Base-by-base conservation (phyloP, 2,797 vertebrate genomes). In the Eulemur albifrons region DNA sequence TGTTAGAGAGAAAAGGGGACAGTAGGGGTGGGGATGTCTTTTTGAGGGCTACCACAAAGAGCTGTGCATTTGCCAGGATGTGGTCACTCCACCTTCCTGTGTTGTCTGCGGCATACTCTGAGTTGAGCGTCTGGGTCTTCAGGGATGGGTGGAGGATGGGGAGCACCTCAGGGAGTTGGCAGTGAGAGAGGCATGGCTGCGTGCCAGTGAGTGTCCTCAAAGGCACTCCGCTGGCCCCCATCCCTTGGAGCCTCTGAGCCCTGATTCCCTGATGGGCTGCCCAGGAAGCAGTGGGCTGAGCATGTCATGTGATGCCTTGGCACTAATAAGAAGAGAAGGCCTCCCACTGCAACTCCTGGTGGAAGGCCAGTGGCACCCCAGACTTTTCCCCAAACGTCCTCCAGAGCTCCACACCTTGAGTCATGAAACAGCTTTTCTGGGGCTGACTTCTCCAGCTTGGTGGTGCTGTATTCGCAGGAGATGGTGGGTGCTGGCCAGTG, bases 251-350 rank as follows among this genome's bases (percentile, higher is more conserved):
- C 67, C 82, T 61, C 30, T 35, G 79, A 95, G 83, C 86, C 80
- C 32, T 6, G 96, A 48, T 70, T 92, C 79, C 95, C 97, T 77
- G 93, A 84, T 77, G 89, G 83, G 91, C 94, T 81, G 61, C 83
- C 89, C 84, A 50, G 96, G 95, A 89, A 61, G 80, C 83, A 1
- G 65, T 95, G 90, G 96, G 45, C 76, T 48, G 96, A 94, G 91
- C 21, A 3, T 25, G 20, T 95, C 97, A 97, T 61, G 89, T 98
- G 97, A 97, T 32, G 23, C 84, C 25, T 73, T 87, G 89, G 83
- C 86, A 92, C 95, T 87, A 95, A 97, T 97, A 95, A 93, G 83
- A 90, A 85, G 67, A 96, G 83, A 75, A 73, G 89, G 20, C 50
- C 61, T 89, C 95, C 92, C 45, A 48, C 54, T 35, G 73, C 82